phyloP scores from a whole-genome alignment of 2,888 invertebrate species.

The Geophilus truncorum region DNA sequence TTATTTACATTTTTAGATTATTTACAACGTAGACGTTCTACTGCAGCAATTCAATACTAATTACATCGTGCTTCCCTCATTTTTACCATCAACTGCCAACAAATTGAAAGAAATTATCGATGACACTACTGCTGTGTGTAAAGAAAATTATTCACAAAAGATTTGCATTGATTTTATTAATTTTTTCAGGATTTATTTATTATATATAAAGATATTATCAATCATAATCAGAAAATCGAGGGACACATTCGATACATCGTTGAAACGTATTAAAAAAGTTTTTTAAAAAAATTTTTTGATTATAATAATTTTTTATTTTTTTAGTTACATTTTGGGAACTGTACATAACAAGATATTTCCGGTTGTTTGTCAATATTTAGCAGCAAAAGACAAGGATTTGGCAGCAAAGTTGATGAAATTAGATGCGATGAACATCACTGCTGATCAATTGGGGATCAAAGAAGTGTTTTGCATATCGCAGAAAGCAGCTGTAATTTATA shows the following conservation, averaged over 20 bases:
- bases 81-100: constrained; percentile 37
- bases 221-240: neutral
- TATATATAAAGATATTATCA: neutral
- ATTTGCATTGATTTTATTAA: neutral
- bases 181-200: neutral
- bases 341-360: constrained; percentile 45
- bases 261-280: constrained; percentile 61
- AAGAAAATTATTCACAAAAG: neutral
- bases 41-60: constrained; percentile 37
- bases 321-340: constrained; percentile 44
- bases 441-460: constrained; percentile 44
- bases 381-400: constrained; percentile 42
- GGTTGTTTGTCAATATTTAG: constrained; percentile 42
- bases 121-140: constrained; percentile 30
- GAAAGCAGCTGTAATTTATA: constrained; percentile 44
- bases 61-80: constrained; percentile 38
- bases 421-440: constrained; percentile 41
- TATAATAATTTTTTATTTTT: neutral
- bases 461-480: constrained; percentile 44
- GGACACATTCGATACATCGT: constrained; percentile 29
- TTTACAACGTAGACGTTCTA: constrained; percentile 36
- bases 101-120: constrained; percentile 36
- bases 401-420: constrained; percentile 41
- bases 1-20: neutral
- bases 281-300: neutral